Evolutionary conservation across 2,113 vertebrate species (phyloP).

Genomic region (Urocitellus parryii): DNA sequence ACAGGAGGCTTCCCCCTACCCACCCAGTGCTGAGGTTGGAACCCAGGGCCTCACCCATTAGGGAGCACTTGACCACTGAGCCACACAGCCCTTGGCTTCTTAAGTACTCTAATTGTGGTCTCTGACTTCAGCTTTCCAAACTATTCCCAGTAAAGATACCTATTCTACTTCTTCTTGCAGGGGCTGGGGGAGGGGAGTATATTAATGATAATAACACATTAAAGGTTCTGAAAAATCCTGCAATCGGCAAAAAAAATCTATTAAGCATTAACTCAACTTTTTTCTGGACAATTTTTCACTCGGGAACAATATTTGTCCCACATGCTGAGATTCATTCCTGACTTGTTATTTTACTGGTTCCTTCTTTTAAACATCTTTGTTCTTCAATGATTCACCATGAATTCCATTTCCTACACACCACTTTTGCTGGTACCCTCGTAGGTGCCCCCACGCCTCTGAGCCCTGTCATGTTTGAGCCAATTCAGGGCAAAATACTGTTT

Average conservation of each 20-base stretch:
- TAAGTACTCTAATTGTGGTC: not conserved
- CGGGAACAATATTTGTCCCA: not conserved
- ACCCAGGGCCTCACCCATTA: not conserved
- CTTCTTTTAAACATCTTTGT: not conserved
- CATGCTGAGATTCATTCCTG: not conserved
- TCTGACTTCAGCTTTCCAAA: not conserved
- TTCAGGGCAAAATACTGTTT: not conserved
- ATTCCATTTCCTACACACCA: not conserved
- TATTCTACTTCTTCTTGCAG: not conserved
- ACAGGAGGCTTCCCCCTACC: not conserved
- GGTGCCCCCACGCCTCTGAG: not conserved
- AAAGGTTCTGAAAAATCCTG: not conserved
- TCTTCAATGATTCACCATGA: not conserved
- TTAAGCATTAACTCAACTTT: not conserved
- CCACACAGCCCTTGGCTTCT: not conserved
- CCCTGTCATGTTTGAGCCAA: too few species aligned
- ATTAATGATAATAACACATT: not conserved
- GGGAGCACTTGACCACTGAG: not conserved
- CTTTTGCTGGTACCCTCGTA: not conserved
- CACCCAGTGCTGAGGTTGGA: not conserved
- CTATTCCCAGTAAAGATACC: not conserved
- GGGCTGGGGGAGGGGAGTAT: not conserved
- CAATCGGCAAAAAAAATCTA: not conserved
- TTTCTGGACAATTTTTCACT: not conserved
- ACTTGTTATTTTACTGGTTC: not conserved